Evolutionary conservation across 2,888 invertebrate genomes (phyloP).

Genomic region (Morpho achilles): DNA sequence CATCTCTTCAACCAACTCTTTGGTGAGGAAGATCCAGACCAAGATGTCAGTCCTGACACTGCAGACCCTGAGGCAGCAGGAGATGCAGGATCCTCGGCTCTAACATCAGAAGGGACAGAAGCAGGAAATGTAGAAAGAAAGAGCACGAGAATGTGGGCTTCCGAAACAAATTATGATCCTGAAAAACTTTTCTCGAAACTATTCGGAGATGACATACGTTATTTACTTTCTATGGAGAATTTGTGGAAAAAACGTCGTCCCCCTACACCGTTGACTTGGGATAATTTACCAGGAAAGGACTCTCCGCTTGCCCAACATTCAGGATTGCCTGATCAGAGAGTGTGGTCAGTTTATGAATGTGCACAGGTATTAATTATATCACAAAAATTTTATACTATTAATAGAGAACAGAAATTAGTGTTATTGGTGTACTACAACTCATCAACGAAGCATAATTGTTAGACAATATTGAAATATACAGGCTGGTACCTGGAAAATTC

Average conservation of each 20-base stretch:
- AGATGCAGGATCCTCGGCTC: slow-evolving; percentile 81
- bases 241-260: slow-evolving; percentile 95
- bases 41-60: slow-evolving; percentile 98
- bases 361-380: slow-evolving; percentile 51
- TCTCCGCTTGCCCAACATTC: slow-evolving; percentile 59
- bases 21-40: slow-evolving; percentile 96
- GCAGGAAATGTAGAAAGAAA: slow-evolving; percentile 78
- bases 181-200: slow-evolving; percentile 94
- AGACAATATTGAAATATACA: too few relatives aligned
- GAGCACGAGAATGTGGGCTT: slow-evolving; percentile 94
- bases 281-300: slow-evolving; percentile 80
- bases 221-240: slow-evolving; percentile 95
- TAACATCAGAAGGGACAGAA: slow-evolving; percentile 64
- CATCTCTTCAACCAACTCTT: slow-evolving; percentile 99
- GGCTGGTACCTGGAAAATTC: too few relatives aligned
- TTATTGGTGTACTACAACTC: too few relatives aligned
- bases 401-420: too few relatives aligned
- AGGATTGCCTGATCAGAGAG: slow-evolving; percentile 84
- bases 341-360: slow-evolving; percentile 90
- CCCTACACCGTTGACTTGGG: slow-evolving; percentile 89
- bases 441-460: not conserved
- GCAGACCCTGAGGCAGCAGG: slow-evolving; percentile 95
- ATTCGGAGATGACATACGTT: slow-evolving; percentile 96
- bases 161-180: slow-evolving; percentile 88
- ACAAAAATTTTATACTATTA: not conserved